A percentile compares a stretch with the other conserved stretches of the same genome.
Conservation (phyloP, 2,888 invertebrate species). For the Nudaria mundana region DNA sequence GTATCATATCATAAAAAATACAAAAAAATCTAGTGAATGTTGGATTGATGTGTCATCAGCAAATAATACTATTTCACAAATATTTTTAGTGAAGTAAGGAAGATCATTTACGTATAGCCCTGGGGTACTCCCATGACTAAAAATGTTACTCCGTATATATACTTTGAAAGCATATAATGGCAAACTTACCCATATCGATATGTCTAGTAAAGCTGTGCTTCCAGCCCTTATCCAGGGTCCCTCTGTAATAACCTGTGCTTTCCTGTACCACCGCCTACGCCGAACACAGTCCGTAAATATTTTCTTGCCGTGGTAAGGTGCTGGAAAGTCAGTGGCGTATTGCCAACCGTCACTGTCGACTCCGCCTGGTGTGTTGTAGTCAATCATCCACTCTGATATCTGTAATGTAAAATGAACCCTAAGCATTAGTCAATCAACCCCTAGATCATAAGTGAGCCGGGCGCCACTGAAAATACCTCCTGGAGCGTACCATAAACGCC, state of each 20-base stretch:
- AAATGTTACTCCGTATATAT: no score
- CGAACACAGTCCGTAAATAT: conserved; percentile 94
- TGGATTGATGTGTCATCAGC: no score
- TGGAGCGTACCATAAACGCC: no score
- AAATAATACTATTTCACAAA: no score
- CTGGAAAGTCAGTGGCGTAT: conserved; percentile 95
- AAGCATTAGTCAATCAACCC: neutral
- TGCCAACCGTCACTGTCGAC: conserved; percentile 97
- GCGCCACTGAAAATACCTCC: no score
- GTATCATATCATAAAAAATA: no score
- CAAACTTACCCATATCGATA: conserved; percentile 85
- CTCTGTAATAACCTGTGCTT: conserved; percentile 89
- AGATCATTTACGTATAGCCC: no score
- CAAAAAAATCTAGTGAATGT: no score
- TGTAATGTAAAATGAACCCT: neutral
- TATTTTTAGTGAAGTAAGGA: no score
- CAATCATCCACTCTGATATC: conserved; percentile 94
- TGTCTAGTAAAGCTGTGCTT: conserved; percentile 91
- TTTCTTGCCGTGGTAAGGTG: conserved; percentile 91
- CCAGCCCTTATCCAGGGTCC: conserved; percentile 95
- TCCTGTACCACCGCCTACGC: conserved; percentile 90
- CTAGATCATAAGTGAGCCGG: no score
- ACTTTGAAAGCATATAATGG: no score
- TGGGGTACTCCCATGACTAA: no score
- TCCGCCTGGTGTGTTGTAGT: conserved; percentile 93